Base-by-base conservation (phyloP, 2,113 vertebrate species). In the Pandion haliaetus region DNA sequence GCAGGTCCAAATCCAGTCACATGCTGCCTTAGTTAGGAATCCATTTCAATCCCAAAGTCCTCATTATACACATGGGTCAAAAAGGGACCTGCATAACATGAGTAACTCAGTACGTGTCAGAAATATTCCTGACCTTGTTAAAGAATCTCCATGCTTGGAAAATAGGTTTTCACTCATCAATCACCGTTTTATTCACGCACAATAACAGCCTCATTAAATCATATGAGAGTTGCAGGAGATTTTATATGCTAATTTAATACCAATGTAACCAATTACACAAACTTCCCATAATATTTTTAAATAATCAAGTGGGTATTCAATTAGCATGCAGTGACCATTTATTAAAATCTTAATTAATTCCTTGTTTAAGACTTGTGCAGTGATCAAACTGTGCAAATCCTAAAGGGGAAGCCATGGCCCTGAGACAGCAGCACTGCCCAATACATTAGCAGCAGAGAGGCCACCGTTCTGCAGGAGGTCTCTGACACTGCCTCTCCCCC, bases 211-310 rank as follows among this genome's bases (percentile, higher is more conserved):
- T 94, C 96, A 97, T 97, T 97, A 96, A 92, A 97, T 96, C 95
- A 94, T 94, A 94, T 28, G 85, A 97, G 92, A 97, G 91, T 89
- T 97, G 95, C 94, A 92, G 79, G 70, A 96, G 89, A 92, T 93
- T 96, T 95, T 95, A 95, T 97, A 94, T 95, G 96, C 95, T 97
- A 96, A 98, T 97, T 96, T 92, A 93, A 69, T 95, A 95, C 71
- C 86, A 85, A 62, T 72, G 91, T 97, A 97, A 86, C 92, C 93
- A 96, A 97, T 97, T 97, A 96, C 84, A 95, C 93, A 96, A 97
- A 97, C 96, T 96, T 97, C 95, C 91, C 92, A 85, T 96, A 95
- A 94, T 95, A 93, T 97, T 97, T 96, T 97, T 90, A 96, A 97
- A 97, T 95, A 97, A 97, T 95, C 96, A 96, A 96, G 80, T 89